Percentiles rank a stretch among this genome's conserved stretches.
phyloP scores from a whole-genome alignment of 2,113 vertebrate genomes.

The Lophius piscatorius region DNA sequence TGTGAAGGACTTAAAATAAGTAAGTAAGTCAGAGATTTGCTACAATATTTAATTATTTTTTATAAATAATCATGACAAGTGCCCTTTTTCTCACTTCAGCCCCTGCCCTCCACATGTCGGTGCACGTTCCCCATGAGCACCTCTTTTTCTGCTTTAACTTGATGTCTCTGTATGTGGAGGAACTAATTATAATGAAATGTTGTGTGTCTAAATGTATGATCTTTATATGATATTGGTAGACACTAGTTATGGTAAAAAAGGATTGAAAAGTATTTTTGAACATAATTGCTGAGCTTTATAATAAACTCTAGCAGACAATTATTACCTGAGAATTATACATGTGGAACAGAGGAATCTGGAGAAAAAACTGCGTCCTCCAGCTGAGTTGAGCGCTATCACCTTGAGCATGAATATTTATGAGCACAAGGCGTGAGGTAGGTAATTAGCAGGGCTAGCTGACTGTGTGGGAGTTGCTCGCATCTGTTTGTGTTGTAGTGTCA shows the following conservation, averaged over 20 bases:
- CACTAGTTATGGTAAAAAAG: neutral
- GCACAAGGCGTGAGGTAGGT: neutral
- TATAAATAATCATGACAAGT: too few relatives aligned
- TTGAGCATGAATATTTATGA: constrained; percentile 35
- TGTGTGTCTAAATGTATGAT: too few relatives aligned
- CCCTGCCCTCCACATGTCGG: too few relatives aligned
- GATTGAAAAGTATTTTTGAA: neutral
- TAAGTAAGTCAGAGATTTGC: too few relatives aligned
- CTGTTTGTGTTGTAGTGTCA: neutral
- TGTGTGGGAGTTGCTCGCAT: neutral
- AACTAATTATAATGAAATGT: too few relatives aligned
- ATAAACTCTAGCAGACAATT: neutral
- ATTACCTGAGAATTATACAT: too few relatives aligned
- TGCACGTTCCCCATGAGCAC: too few relatives aligned
- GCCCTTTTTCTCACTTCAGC: too few relatives aligned
- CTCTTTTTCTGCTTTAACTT: too few relatives aligned
- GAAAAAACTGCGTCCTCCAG: constrained; percentile 20
- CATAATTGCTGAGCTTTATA: neutral
- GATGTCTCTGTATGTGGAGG: too few relatives aligned
- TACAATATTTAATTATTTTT: too few relatives aligned
- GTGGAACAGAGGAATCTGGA: neutral
- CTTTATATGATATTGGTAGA: neutral
- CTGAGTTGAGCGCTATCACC: constrained; percentile 13
- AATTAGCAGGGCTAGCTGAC: constrained; percentile 13
- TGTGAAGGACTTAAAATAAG: too few relatives aligned